Percentiles rank a stretch among this genome's conserved stretches.
phyloP scores from a whole-genome alignment of 2,797 vertebrate species.

The Eutrigla gurnardus region DNA sequence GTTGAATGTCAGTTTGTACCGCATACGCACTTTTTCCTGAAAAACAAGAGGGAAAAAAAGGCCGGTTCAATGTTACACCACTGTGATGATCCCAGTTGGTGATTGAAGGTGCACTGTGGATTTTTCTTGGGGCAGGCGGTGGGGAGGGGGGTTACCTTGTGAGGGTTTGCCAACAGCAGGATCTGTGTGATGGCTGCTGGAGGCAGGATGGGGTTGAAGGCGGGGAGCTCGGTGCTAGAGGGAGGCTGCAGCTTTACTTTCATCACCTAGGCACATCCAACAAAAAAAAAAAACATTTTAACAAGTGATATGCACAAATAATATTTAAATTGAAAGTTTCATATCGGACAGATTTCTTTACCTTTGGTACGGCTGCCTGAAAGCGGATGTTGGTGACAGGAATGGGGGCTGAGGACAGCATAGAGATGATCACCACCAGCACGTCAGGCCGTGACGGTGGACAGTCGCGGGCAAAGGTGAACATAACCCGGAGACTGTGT shows the following conservation, averaged over 20 bases:
- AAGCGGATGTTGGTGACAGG: constrained; percentile 94
- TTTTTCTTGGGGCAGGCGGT: neutral
- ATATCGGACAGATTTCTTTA: neutral
- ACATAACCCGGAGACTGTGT: constrained; percentile 93
- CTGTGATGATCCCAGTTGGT: too few species aligned
- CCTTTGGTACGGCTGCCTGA: constrained; percentile 98
- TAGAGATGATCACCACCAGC: constrained; percentile 97
- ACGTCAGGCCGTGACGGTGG: constrained; percentile 91
- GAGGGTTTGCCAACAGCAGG: constrained; percentile 94
- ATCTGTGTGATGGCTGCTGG: constrained; percentile 96
- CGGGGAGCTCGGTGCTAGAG: constrained; percentile 91
- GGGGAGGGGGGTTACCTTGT: constrained; percentile 86
- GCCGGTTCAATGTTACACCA: neutral
- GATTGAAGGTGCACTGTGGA: neutral
- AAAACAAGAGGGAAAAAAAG: constrained; percentile 12
- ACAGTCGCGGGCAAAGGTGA: constrained; percentile 93
- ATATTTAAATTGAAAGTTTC: neutral
- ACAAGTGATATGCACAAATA: neutral
- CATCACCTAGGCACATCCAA: constrained; percentile 87
- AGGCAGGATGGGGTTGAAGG: constrained; percentile 94
- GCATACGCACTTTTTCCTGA: constrained; percentile 97
- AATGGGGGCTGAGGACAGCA: constrained; percentile 94
- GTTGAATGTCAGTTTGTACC: constrained; percentile 95
- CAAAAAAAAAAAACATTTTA: constrained; percentile 21
- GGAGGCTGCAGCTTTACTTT: constrained; percentile 97